phyloP scores from a whole-genome alignment of 2,113 vertebrate species.

The Parus major region DNA sequence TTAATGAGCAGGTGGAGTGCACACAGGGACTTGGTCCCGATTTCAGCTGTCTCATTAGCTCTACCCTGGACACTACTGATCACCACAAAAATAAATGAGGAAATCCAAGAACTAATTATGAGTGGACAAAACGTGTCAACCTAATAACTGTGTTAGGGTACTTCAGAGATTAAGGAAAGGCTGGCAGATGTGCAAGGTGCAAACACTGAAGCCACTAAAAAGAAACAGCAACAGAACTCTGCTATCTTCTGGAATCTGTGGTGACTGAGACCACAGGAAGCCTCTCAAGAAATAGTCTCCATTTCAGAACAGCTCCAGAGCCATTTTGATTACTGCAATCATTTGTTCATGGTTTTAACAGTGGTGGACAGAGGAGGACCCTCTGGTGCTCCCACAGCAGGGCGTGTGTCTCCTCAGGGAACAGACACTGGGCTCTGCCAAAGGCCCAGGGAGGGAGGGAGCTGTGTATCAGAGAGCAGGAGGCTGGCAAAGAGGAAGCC shows the following conservation, averaged over 20 bases:
- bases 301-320: not conserved
- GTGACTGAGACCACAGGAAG: not conserved
- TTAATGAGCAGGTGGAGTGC: slow-evolving; percentile 63
- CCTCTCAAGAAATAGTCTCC: not conserved
- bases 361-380: not conserved
- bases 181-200: not conserved
- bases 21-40: slow-evolving; percentile 44
- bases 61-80: slow-evolving; percentile 14
- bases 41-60: slow-evolving; percentile 30
- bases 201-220: not conserved
- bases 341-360: not conserved
- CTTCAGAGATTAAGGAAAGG: not conserved
- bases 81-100: slow-evolving; percentile 24
- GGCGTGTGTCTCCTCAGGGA: not conserved
- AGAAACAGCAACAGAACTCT: not conserved
- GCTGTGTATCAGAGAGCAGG: accelerated
- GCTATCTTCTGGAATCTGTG: not conserved
- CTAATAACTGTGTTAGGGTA: not conserved
- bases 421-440: not conserved
- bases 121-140: not conserved
- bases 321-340: not conserved
- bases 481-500: not conserved
- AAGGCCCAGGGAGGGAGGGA: not conserved
- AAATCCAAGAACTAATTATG: slow-evolving; percentile 29
- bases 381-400: too few relatives aligned